Evolutionary conservation across 2,113 vertebrate genomes (phyloP).

Genomic region (Callionymus lyra): DNA sequence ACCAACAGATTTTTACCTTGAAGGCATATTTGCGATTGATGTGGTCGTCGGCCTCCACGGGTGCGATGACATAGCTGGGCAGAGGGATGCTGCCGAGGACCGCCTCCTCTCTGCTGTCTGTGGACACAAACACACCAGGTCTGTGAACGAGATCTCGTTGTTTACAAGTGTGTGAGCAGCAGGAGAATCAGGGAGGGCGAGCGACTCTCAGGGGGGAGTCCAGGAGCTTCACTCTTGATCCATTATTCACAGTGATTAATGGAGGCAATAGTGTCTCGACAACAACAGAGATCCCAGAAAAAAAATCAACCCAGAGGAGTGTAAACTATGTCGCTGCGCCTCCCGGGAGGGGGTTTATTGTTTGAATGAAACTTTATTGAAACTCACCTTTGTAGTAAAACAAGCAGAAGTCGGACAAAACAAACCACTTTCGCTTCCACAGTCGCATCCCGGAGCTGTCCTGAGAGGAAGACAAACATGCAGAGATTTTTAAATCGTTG

Average conservation of each 20-base stretch:
- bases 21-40: slow-evolving; percentile 95
- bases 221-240: slow-evolving; percentile 30
- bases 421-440: slow-evolving; percentile 98
- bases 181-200: slow-evolving; percentile 31
- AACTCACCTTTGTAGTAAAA: slow-evolving; percentile 99
- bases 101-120: slow-evolving; percentile 93
- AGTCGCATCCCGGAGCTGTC: slow-evolving; percentile 97
- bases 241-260: slow-evolving; percentile 49
- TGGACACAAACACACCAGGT: slow-evolving; percentile 7
- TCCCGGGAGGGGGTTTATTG: neutral
- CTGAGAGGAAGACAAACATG: slow-evolving; percentile 59
- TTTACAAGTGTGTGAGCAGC: slow-evolving; percentile 25
- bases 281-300: slow-evolving; percentile 33
- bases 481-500: too few species aligned
- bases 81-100: slow-evolving; percentile 94
- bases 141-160: neutral
- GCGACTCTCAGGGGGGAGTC: slow-evolving; percentile 19
- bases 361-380: slow-evolving; percentile 10
- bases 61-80: slow-evolving; percentile 86
- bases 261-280: slow-evolving; percentile 22
- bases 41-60: slow-evolving; percentile 84
- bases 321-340: neutral
- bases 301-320: slow-evolving; percentile 20
- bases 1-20: slow-evolving; percentile 74
- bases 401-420: slow-evolving; percentile 93